Percentiles rank a stretch among this genome's conserved stretches.
Conservation (phyloP, 2,113 vertebrate species). For the Sula dactylatra region DNA sequence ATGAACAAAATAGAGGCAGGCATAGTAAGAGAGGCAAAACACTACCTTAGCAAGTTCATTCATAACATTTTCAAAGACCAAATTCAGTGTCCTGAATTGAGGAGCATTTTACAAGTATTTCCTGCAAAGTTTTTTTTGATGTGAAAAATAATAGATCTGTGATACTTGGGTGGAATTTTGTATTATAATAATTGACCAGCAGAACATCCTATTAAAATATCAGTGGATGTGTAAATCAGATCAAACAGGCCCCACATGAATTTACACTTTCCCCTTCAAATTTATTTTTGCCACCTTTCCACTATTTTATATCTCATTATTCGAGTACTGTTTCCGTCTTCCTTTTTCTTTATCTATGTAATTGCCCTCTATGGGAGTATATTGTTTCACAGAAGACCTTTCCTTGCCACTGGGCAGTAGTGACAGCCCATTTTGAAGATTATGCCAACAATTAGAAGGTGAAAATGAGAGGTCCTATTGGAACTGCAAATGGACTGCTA, state of each 20-base stretch:
- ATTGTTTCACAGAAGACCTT: neutral
- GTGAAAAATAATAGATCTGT: neutral
- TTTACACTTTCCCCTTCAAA: neutral
- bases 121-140: neutral
- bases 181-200: neutral
- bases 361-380: neutral
- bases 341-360: neutral
- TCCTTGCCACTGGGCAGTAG: neutral
- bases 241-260: neutral
- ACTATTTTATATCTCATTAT: neutral
- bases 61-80: neutral
- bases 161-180: neutral
- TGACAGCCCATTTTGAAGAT: neutral
- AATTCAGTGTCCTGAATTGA: neutral
- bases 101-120: neutral
- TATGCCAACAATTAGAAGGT: neutral
- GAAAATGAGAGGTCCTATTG: neutral
- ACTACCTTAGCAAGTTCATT: neutral
- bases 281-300: neutral
- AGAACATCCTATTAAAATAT: neutral
- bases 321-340: neutral
- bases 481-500: neutral
- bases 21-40: neutral
- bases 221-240: neutral
- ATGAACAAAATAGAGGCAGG: neutral